These are phyloP conservation scores for Epinotia demarniana DNA, from an alignment of 2,888 invertebrate species.

Conservation along the genomic window DNA sequence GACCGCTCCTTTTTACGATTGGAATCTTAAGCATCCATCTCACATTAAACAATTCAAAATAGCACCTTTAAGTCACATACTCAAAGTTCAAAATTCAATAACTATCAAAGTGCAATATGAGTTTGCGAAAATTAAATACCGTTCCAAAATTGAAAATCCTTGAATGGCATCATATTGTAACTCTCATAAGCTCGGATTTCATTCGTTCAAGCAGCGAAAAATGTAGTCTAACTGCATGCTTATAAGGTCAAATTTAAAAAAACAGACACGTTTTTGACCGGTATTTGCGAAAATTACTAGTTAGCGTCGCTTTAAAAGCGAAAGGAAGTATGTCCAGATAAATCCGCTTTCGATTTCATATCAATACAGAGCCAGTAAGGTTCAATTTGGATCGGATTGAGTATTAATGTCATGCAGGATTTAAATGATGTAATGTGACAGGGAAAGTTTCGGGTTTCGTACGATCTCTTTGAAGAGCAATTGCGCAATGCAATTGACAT, in stretches of 20 bases:
- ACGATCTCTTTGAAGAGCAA: slow-evolving; percentile 47
- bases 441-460: slow-evolving; percentile 51
- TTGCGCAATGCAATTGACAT: slow-evolving; percentile 48
- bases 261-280: neutral
- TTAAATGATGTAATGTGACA: slow-evolving; percentile 51
- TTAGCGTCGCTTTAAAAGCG: neutral
- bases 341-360: neutral
- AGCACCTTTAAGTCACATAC: neutral
- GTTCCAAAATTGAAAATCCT: neutral
- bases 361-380: neutral
- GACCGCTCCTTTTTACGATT: neutral
- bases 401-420: slow-evolving; percentile 44
- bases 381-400: neutral
- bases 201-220: neutral
- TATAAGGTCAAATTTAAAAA: slow-evolving; percentile 1
- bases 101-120: neutral
- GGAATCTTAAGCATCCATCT: neutral
- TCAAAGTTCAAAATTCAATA: slow-evolving; percentile 18
- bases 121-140: neutral
- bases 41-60: neutral
- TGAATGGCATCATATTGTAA: slow-evolving; percentile 1
- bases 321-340: slow-evolving; percentile 6
- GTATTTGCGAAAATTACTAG: slow-evolving; percentile 5
- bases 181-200: neutral
- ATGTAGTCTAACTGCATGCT: neutral